These are phyloP conservation scores for Rutpela maculata DNA, from an alignment of 2,888 invertebrate species.

Conservation along the genomic window DNA sequence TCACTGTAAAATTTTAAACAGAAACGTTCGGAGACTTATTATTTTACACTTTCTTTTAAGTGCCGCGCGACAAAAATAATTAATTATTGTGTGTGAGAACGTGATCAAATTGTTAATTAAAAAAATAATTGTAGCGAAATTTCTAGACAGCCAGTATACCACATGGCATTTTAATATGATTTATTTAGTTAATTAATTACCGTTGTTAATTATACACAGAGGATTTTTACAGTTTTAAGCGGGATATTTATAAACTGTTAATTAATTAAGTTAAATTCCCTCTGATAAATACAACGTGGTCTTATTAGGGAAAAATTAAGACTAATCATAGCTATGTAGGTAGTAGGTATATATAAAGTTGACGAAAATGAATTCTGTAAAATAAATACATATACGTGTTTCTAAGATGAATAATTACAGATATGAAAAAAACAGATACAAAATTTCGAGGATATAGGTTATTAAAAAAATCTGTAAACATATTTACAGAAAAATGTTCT, in stretches of 20 bases:
- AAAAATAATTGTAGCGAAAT: conserved; percentile 5
- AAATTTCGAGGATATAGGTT: no score
- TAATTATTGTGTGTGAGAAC: not conserved
- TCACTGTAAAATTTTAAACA: not conserved
- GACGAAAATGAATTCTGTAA: no score
- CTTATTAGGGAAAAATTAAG: no score
- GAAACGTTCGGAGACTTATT: not conserved
- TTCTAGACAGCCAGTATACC: not conserved
- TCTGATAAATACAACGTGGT: not conserved
- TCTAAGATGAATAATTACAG: no score
- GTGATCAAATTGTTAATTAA: not conserved
- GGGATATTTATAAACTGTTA: conserved; percentile 5
- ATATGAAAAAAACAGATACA: no score
- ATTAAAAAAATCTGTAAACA: no score
- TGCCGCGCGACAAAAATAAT: not conserved
- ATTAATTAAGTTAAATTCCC: conserved; percentile 12
- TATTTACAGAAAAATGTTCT: no score
- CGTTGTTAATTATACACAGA: conserved; percentile 28
- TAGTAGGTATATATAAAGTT: no score
- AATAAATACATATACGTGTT: no score
- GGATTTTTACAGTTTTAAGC: not conserved
- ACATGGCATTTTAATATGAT: not conserved
- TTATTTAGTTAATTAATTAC: conserved; percentile 11
- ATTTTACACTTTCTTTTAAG: not conserved
- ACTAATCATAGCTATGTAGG: no score